Base-by-base conservation (phyloP, 2,888 invertebrate species). In the Falcaria lacertinaria region DNA sequence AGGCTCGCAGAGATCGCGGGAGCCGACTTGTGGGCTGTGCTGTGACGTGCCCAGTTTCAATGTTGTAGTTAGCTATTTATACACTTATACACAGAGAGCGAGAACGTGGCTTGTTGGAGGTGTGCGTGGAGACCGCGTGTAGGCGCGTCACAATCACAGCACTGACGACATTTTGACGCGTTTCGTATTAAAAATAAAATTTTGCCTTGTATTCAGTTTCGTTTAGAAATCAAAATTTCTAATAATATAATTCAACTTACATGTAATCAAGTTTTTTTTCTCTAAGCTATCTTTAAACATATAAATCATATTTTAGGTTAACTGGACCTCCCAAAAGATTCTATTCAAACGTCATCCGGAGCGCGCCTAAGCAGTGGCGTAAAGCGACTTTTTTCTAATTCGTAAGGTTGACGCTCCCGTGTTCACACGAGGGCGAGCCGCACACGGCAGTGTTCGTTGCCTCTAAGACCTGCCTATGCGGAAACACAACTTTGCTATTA, bases 391-490 rank as follows among this genome's bases (percentile, higher is more conserved):
- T 84, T 87, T 84, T 86, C 80, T 79, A 84, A 83, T 85, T 84
- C 72, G 80, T 83, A 86, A 88, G 88, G 87, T 89, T 89, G 86
- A 80, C 86, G 88, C 77, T 86, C 87, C 76, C 82, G 59, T 74
- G 82, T 82, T 82, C 84, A 78, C 80, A 83, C 80, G 79, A 44
- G 41, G 40, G 51, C 79, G 74, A 74, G 78, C 71, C 76, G 74
- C 76, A 74, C 74, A 72, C 74, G 78, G 65, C 66, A 67, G 68
- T 79, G 82, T 79, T 79, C 79, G 82, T 81, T 78, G 77, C 71
- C 78, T 76, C 71, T 74, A 65, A 76, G 80, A 78, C 75, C 75
- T 79, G 80, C 81, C 82, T 85, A 86, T 82, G 88, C 88, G 88
- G 88, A 89, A 89, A 87, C 84, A 79, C 76, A 78, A 74, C 77